Evolutionary conservation across 2,113 vertebrate species (phyloP).

Genomic region (Anseranas semipalmata): DNA sequence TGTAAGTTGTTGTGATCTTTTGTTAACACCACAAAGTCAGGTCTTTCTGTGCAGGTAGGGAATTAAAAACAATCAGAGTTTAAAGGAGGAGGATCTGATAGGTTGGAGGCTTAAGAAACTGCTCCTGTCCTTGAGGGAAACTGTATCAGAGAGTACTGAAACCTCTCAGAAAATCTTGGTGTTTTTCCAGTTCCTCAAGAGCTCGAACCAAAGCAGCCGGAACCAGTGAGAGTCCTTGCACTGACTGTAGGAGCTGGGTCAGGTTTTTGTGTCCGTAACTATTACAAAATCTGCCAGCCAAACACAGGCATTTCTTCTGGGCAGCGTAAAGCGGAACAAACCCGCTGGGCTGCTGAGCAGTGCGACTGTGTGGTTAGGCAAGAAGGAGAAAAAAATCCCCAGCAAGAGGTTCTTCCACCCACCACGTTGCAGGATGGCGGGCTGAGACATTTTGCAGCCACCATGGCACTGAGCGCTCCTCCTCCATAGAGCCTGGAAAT

Average conservation of each 20-base stretch:
- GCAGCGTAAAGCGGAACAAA: background rate
- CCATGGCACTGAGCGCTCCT: background rate
- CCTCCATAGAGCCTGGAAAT: background rate
- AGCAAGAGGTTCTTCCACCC: background rate
- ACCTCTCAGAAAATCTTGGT: background rate
- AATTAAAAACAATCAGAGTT: background rate
- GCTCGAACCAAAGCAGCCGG: background rate
- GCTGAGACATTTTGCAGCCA: background rate
- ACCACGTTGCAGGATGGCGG: fast-evolving
- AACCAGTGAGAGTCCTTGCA: background rate
- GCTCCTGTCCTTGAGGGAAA: background rate
- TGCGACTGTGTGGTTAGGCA: background rate
- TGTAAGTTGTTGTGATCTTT: background rate
- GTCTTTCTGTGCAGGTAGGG: background rate
- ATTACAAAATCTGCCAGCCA: background rate
- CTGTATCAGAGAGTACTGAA: background rate
- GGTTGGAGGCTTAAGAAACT: background rate
- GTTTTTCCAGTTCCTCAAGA: background rate
- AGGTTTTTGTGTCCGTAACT: background rate
- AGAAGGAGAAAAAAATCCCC: background rate
- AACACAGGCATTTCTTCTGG: background rate
- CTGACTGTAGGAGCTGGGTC: background rate
- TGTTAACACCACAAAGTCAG: background rate
- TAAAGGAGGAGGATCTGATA: background rate
- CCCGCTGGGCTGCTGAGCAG: background rate